These are phyloP conservation scores for Trypoxylus dichotomus DNA, from an alignment of 1,140 invertebrate species.

Conservation along the genomic window DNA sequence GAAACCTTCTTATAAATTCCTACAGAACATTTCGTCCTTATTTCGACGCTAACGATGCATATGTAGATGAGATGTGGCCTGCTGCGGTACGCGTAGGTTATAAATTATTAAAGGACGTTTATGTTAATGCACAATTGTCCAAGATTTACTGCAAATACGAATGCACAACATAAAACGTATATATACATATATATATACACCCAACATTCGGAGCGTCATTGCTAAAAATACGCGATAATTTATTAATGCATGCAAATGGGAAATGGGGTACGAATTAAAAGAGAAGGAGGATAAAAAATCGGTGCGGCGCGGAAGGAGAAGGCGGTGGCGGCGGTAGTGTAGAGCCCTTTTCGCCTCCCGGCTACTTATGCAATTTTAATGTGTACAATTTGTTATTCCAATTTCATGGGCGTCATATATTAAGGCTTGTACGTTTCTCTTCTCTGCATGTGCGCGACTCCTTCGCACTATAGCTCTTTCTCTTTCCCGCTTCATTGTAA, in stretches of 20 bases:
- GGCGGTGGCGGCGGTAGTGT: background rate
- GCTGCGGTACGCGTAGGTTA: background rate
- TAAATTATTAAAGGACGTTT: constrained; percentile 10
- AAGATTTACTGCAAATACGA: constrained; percentile 4
- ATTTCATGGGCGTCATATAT: constrained; percentile 1
- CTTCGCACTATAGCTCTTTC: too few relatives aligned
- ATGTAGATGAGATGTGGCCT: background rate
- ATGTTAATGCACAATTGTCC: constrained; percentile 8
- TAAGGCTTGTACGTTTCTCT: background rate
- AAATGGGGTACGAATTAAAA: background rate
- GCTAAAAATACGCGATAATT: constrained; percentile 4
- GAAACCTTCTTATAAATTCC: too few relatives aligned
- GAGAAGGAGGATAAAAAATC: background rate
- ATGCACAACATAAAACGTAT: background rate
- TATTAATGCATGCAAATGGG: constrained; percentile 1
- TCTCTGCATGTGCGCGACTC: background rate
- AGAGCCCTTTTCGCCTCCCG: background rate
- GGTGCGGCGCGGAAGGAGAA: background rate
- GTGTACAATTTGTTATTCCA: constrained; percentile 5
- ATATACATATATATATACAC: background rate
- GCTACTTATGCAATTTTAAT: constrained; percentile 5
- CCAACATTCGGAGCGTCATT: background rate
- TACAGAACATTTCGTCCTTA: too few relatives aligned
- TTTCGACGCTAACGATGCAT: background rate
- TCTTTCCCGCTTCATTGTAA: background rate